Evolutionary conservation across 1,140 invertebrate species (phyloP), one percentile per base, ranked within the genome.

Genomic region (Euura lappo): DNA sequence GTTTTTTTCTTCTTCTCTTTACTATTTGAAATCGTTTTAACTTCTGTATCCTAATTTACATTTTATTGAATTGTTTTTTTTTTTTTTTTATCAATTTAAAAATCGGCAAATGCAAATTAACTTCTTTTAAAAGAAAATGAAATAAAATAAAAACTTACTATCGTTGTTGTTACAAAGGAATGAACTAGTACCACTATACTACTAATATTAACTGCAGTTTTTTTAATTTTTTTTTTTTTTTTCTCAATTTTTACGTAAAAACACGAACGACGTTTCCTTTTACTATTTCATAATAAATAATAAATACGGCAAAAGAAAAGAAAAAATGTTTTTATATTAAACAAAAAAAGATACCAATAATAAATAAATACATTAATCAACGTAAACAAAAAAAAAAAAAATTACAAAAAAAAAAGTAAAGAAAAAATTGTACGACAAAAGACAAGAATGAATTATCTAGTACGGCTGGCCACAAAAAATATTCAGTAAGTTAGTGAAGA

Each of bases 321-420:
- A 28, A 28, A 28, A 28, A 28, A 28, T 28, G 28, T 28, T 28
- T 28, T 28, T 28, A 28, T 28, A 28, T 28, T 28, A 60, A 4
- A 6, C 3, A 60, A 3, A 60, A 60, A 6, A 5, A 3, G 51
- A 28, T 28, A 28, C 28, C 0, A 60, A 3, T 60, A n/a, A 60
- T 60, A 60, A 28, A 60, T 60, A 60, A 60, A 60, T 60, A 60
- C 51, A 60, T 60, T n/a, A 60, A 60, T 60, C 51, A 60, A 6
- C 51, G 51, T 6, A 60, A 11, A 60, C 51, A 8, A 60, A 60
- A n/a, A 60, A 8, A 60, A 2, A 10, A n/a, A n/a, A 60, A 10
- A 6, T 60, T 10, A 60, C 51, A n/a, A 10, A n/a, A n/a, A n/a
- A 60, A 11, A 28, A 28, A 28, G 28, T 28, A 60, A 11, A 8